Evolutionary conservation across 1,140 invertebrate genomes (phyloP).

Genomic region (Drosophila orena): DNA sequence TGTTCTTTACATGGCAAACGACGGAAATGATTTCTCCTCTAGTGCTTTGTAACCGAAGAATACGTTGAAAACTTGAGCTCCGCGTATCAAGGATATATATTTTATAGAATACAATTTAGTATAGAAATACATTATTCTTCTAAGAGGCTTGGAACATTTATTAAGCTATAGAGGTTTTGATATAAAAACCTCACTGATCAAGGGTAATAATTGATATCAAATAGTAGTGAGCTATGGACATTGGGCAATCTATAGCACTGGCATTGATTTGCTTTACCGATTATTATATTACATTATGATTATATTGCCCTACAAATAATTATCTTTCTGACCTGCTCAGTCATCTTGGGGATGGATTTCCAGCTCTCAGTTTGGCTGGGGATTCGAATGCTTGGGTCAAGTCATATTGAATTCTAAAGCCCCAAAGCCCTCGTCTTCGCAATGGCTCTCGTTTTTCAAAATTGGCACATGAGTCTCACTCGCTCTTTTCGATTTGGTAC

Average conservation of each 20-base stretch:
- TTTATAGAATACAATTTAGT: too few relatives aligned
- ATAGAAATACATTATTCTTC: too few relatives aligned
- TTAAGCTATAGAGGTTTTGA: too few relatives aligned
- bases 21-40: conserved; percentile 20
- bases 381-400: conserved; percentile 22
- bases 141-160: too few relatives aligned
- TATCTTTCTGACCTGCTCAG: conserved; percentile 18
- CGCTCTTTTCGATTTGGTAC: conserved; percentile 46
- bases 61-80: background rate
- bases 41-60: background rate
- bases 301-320: conserved; percentile 7
- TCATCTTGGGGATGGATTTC: conserved; percentile 30
- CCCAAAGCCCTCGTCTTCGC: conserved; percentile 1
- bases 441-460: conserved; percentile 52
- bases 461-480: conserved; percentile 54
- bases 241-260: too few relatives aligned
- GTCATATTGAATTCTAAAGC: conserved; percentile 24
- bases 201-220: too few relatives aligned
- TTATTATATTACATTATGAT: background rate
- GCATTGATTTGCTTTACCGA: too few relatives aligned
- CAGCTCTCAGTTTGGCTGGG: conserved; percentile 10
- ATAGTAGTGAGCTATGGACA: too few relatives aligned
- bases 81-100: too few relatives aligned
- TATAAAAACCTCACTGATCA: too few relatives aligned
- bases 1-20: conserved; percentile 23